Conservation (phyloP, 2,797 vertebrate species). For the Bradypodion pumilum region DNA sequence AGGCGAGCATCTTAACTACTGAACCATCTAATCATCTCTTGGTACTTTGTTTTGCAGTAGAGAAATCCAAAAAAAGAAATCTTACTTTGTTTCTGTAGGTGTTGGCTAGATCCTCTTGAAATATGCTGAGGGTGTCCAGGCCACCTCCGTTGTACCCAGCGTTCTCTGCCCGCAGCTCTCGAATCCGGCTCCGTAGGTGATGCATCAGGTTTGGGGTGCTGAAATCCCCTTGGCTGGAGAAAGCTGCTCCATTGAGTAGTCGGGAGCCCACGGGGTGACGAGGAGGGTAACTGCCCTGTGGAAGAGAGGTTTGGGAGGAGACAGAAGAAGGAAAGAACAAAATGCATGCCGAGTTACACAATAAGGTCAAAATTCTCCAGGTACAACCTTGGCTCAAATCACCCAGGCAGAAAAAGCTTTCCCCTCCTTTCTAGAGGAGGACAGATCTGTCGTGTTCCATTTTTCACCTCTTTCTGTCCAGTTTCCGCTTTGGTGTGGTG, state of each 20-base stretch:
- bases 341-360: neutral
- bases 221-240: constrained; percentile 54
- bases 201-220: constrained; percentile 76
- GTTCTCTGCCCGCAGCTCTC: constrained; percentile 75
- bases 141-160: constrained; percentile 46
- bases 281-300: constrained; percentile 58
- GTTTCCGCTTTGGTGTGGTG: constrained; percentile 45
- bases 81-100: constrained; percentile 67
- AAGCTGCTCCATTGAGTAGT: constrained; percentile 15
- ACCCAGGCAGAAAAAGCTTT: neutral
- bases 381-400: no score
- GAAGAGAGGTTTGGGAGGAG: neutral
- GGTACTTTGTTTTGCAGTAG: no score
- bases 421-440: neutral
- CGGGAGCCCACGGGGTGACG: constrained; percentile 48
- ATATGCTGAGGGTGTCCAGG: constrained; percentile 30
- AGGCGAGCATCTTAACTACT: no score
- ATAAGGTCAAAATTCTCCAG: no score
- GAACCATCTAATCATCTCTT: no score
- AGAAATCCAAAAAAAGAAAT: neutral
- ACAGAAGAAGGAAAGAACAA: neutral
- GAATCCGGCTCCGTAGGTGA: constrained; percentile 79
- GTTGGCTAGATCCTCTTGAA: constrained; percentile 54
- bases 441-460: neutral
- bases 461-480: neutral